Base-by-base conservation (phyloP, 2,888 invertebrate species). In the Sarcophaga caerulescens region DNA sequence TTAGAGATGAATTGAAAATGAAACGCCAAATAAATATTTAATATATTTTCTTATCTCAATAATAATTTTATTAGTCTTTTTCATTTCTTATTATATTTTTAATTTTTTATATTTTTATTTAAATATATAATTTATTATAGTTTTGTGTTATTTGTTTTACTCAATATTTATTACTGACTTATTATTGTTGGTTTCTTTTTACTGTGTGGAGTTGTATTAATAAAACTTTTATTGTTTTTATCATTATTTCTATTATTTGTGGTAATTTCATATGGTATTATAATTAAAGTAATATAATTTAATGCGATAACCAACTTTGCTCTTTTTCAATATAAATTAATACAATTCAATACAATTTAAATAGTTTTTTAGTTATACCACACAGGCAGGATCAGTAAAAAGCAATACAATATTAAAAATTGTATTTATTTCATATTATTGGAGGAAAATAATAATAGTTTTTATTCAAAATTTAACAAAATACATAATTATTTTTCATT, bases 1-100 rank as follows among this genome's bases (percentile, higher is more conserved):
- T 35, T 35, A 35, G 35, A 35, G 35, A 35, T 35, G 10, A 35
- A 35, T 35, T 35, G 35, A 35, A 66, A 79, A 71, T 70, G 65
- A 79, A 79, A 79, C 70, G 63, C 68, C 10, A 35, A 35, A 35
- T 8, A 35, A 35, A 35, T 35, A 35, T 25, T 14, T 35, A 57
- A 70, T 70, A 52, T 84, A 71, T 66, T 84, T 79, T 78, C 84
- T 84, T 84, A 84, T 79, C 69, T 84, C 70, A 80, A 75, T 84
- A 84, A 75, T 84, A 75, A 84, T 84, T 84, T 84, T 84, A 79
- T 84, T 84, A 79, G 78, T 79, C 79, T 84, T 80, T 79, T 84
- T 79, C 79, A 79, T 84, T 84, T 84, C 79, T 70, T 79, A 71
- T 84, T 75, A 79, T 84, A 79, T 79, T 79, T 70, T 70, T 65